Evolutionary conservation across 2,113 vertebrate species (phyloP), one percentile per base, ranked within the genome.

Genomic region (Plestiodon gilberti): DNA sequence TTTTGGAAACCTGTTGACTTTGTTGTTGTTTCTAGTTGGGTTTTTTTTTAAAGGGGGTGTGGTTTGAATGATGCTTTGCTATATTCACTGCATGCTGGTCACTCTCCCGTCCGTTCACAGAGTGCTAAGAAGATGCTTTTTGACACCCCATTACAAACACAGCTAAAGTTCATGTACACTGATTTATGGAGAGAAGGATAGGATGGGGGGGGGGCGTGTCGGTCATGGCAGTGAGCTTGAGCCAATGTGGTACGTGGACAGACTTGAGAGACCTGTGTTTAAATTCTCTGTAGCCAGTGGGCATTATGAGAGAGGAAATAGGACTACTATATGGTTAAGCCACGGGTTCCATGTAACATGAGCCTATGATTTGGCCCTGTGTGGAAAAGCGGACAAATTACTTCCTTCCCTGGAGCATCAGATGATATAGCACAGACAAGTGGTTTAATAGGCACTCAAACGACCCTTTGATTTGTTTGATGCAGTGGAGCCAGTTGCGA

Each of bases 381-480:
- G 17, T 33, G 65, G n/a, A 40, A 57, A n/a, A 69, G 67, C n/a
- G 64, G 83, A 75, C 20, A 88, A 1, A 6, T 79, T 20, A 83
- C 86, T 64, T 78, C 81, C 35, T 70, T 73, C 33, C 78, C 83
- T 52, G 1, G 52, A 75, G n/a, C 87, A 33, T 4, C 73, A 1
- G 73, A 52, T 89, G 52, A 85, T 81, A 85, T 76, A 78, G 75
- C 85, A n/a, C 64, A 0, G 64, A 62, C 78, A 69, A 35, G 76
- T 65, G 59, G 78, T 85, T 57, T 55, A 83, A 40, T 78, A 91
- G 67, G 76, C 78, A 78, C 84, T 1, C n/a, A 77, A 10, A 23
- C 81, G 7, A 18, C 20, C 78, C 75, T 84, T 85, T 86, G 61
- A 23, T 78, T 83, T 33, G 35, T 35, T 74, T 11, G 33, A 48